Conservation (phyloP, 2,888 invertebrate species). For the Drosophila anomelani region DNA sequence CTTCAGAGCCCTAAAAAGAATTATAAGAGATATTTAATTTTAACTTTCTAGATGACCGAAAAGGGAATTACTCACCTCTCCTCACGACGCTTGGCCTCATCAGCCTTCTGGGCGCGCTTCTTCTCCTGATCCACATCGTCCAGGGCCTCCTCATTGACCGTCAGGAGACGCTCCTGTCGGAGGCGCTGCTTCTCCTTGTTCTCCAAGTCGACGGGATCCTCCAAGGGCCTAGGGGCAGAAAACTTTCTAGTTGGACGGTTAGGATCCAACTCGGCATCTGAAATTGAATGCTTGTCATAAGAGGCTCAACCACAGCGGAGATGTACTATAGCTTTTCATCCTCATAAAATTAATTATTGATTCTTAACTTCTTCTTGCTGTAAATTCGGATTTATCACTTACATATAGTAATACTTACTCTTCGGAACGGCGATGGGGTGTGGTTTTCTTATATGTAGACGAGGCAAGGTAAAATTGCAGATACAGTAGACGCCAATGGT, state of each 20-base stretch:
- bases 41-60: background rate
- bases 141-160: conserved; percentile 84
- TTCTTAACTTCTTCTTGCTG: conserved; percentile 3
- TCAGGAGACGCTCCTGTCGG: conserved; percentile 87
- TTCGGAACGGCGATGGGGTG: conserved; percentile 15
- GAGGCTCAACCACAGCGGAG: background rate
- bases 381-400: conserved; percentile 7
- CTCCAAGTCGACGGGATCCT: conserved; percentile 86
- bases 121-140: conserved; percentile 84
- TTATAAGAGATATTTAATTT: no score
- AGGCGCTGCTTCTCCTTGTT: conserved; percentile 88
- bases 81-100: conserved; percentile 86
- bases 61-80: conserved; percentile 69
- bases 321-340: background rate
- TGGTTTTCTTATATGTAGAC: conserved; percentile 46
- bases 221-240: conserved; percentile 86
- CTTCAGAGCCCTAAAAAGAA: conserved; percentile 85
- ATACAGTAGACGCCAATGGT: conserved; percentile 66
- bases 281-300: conserved; percentile 50
- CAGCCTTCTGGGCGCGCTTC: conserved; percentile 86
- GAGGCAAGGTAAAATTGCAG: conserved; percentile 65
- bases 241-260: conserved; percentile 90
- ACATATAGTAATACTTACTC: conserved; percentile 58
- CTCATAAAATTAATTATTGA: conserved; percentile 6
- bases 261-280: conserved; percentile 88